Base-by-base conservation (phyloP, 2,888 invertebrate genomes). In the Agrilus cyanescens region DNA sequence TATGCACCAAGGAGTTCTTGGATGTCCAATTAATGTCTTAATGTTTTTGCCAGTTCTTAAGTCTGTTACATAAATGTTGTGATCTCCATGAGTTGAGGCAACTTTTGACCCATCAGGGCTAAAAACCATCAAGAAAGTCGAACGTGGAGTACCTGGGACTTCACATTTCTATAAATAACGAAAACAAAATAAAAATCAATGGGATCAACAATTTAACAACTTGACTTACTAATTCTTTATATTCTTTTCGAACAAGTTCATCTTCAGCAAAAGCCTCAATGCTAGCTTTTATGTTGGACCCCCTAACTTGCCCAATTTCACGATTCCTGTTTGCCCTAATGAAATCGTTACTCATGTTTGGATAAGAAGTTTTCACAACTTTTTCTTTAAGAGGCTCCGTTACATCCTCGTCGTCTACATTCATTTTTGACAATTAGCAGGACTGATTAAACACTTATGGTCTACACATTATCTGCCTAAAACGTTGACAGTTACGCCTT, bases 61-160 rank as follows among this genome's bases (percentile, higher is more conserved):
- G 58, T 89, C 85, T 12, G 84, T 85, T 20, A 91, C 82, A 62
- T 89, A 85, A 29, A 91, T 82, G 62, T 84, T 82, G 61, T 90
- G 90, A 64, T 91, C 88, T 14, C 89, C 89, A 69, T 91, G 89
- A 1, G 88, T 85, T 6, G 89, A 89, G 36, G 89, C 90, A 39
- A 86, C 78, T 69, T 80, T 82, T 8, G 80, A 80, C 49, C 88
- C 85, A 73, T 89, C 86, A 45, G 85, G 84, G 72, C 88, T 89
- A 59, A 88, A 89, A 46, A 85, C 85, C 81, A 87, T 85, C 47
- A 89, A 71, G 68, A 87, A 88, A 43, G 88, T 87, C 38, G 87
- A 83, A 59, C 82, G 74, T 46, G 87, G 80, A 54, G 77, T 72
- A 38, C 83, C 84, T 37, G 86, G 83, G 56, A 84, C 68, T 56